Evolutionary conservation across 53 echinoderm and acorn worm genomes (phyloP).

Genomic region (Holothuria leucospilota): DNA sequence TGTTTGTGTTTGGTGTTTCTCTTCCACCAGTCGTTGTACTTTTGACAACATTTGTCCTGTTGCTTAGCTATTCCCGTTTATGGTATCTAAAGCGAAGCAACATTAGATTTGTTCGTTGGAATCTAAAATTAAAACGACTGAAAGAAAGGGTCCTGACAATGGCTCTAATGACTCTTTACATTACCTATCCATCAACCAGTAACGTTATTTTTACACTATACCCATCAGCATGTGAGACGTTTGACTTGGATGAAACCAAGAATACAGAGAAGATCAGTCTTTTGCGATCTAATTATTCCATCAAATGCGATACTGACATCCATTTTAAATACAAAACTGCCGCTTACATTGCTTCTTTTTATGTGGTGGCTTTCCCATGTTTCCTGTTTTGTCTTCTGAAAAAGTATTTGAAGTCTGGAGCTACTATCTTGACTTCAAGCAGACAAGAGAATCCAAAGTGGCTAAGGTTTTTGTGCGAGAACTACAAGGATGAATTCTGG

Average conservation of each 20-base stretch:
- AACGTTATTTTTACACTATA: constrained; percentile 27
- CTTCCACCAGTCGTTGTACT: too few relatives aligned
- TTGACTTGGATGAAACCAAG: neutral
- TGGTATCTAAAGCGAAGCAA: too few relatives aligned
- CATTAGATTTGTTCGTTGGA: too few relatives aligned
- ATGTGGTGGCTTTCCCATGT: constrained; percentile 2
- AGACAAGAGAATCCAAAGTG: too few relatives aligned
- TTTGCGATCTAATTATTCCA: constrained; percentile 35
- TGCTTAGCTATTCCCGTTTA: too few relatives aligned
- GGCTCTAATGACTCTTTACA: too few relatives aligned
- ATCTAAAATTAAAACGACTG: too few relatives aligned
- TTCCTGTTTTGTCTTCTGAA: neutral
- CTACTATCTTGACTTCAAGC: too few relatives aligned
- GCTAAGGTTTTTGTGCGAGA: neutral
- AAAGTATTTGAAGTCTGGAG: neutral
- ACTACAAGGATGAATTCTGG: constrained; percentile 24
- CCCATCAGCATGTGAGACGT: constrained; percentile 2
- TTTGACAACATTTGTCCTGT: too few relatives aligned
- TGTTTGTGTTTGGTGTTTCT: too few relatives aligned
- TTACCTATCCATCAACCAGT: constrained; percentile 27
- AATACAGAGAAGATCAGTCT: neutral
- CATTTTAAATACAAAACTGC: neutral
- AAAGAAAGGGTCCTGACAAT: too few relatives aligned
- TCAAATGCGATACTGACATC: neutral
- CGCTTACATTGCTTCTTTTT: constrained; percentile 2